A percentile compares a stretch with the other conserved stretches of the same genome.
Evolutionary conservation across 2,888 invertebrate species (phyloP).

Genomic region (Temnothorax rugatulus): DNA sequence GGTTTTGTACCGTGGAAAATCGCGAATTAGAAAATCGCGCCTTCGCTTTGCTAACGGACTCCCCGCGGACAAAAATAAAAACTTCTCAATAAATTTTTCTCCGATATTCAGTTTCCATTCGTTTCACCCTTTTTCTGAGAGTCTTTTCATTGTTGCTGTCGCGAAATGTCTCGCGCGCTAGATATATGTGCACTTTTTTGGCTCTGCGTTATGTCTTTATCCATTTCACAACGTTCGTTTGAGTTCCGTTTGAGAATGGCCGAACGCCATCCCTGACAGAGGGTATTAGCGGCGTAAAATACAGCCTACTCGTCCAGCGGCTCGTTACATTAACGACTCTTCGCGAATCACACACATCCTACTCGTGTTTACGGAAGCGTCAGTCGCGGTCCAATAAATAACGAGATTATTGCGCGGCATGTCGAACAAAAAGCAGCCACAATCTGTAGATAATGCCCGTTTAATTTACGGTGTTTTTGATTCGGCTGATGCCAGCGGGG

Average conservation of each 20-base stretch:
- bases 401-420: constrained; percentile 16
- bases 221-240: neutral
- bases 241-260: neutral
- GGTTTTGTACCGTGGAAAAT: constrained; percentile 67
- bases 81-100: constrained; percentile 60
- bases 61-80: constrained; percentile 48
- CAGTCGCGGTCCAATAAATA: constrained; percentile 21
- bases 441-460: constrained; percentile 24
- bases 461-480: constrained; percentile 41
- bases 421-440: constrained; percentile 9
- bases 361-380: constrained; percentile 31
- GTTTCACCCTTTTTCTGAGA: constrained; percentile 45
- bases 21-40: constrained; percentile 69
- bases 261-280: neutral
- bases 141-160: constrained; percentile 7
- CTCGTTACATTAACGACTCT: constrained; percentile 24
- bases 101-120: constrained; percentile 58
- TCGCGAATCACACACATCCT: constrained; percentile 9
- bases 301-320: constrained; percentile 2
- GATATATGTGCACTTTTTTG: neutral
- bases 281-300: constrained; percentile 11
- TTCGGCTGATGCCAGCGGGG: constrained; percentile 34
- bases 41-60: constrained; percentile 27
- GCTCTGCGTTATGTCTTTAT: constrained; percentile 23
- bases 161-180: neutral